Conservation (phyloP, 1,140 invertebrate species). For the Tetraneura akinire region DNA sequence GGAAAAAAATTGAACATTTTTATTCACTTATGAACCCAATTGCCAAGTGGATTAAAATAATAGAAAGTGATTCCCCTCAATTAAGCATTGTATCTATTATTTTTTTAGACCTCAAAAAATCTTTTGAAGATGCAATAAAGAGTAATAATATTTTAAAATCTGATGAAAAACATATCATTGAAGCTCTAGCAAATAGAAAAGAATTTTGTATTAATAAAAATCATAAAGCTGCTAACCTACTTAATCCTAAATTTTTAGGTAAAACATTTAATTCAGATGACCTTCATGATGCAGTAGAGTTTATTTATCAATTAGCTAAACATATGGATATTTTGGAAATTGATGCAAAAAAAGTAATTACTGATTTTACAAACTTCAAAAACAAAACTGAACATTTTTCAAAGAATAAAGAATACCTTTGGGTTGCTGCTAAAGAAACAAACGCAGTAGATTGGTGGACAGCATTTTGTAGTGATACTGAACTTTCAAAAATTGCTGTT, state of each 20-base stretch:
- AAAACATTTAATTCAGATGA: background rate
- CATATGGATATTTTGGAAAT: background rate
- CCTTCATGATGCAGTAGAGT: background rate
- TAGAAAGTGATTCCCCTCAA: constrained; percentile 1
- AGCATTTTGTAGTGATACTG: constrained; percentile 2
- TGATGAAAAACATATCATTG: constrained; percentile 7
- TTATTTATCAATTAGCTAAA: constrained; percentile 21
- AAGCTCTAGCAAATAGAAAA: constrained; percentile 5
- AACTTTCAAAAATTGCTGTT: background rate
- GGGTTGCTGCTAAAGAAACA: constrained; percentile 7
- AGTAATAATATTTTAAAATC: constrained; percentile 17
- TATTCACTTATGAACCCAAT: background rate
- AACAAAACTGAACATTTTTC: background rate
- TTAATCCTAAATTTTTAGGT: constrained; percentile 5
- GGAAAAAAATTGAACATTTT: constrained; percentile 14
- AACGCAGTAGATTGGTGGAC: background rate
- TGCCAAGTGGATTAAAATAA: constrained; percentile 8
- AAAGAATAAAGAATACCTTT: constrained; percentile 23
- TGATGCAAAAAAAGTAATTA: constrained; percentile 11
- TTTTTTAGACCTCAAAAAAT: background rate
- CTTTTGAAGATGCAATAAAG: background rate
- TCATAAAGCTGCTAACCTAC: constrained; percentile 13
- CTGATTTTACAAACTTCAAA: constrained; percentile 1
- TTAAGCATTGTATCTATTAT: background rate
- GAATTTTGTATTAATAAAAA: background rate